These are phyloP conservation scores for Metallyticus violacea DNA, from an alignment of 2,888 invertebrate species.

Conservation along the genomic window DNA sequence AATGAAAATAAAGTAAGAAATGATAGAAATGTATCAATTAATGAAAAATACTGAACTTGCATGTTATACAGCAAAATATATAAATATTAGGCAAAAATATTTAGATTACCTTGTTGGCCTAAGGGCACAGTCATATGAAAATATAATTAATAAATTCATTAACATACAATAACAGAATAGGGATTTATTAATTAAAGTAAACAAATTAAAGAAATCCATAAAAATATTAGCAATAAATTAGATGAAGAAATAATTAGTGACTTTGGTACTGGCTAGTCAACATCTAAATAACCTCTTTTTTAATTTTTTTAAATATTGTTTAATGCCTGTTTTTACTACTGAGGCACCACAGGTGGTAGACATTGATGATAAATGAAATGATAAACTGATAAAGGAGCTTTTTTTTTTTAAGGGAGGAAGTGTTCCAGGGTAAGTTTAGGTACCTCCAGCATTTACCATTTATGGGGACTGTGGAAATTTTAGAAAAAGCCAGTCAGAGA, in stretches of 20 bases:
- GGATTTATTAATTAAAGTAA: neutral
- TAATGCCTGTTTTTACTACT: no score
- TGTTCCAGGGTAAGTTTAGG: no score
- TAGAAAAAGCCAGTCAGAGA: no score
- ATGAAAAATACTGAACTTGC: neutral
- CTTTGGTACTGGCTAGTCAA: neutral
- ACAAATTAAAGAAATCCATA: neutral
- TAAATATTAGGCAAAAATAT: neutral
- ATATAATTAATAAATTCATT: neutral
- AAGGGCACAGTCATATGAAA: neutral
- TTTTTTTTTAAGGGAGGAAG: no score
- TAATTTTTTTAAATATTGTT: no score
- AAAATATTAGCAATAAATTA: neutral
- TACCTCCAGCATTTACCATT: no score
- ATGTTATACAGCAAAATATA: neutral
- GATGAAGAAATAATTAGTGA: neutral
- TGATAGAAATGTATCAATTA: neutral
- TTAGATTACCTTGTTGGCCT: neutral
- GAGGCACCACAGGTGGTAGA: no score
- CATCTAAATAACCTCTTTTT: neutral
- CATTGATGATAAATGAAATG: no score
- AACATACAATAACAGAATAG: neutral
- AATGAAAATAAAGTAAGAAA: neutral
- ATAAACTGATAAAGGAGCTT: no score
- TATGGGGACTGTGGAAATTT: no score